Evolutionary conservation across 2,113 vertebrate genomes (phyloP), one percentile per base, ranked within the genome.

Genomic region (Perca schrenkii): DNA sequence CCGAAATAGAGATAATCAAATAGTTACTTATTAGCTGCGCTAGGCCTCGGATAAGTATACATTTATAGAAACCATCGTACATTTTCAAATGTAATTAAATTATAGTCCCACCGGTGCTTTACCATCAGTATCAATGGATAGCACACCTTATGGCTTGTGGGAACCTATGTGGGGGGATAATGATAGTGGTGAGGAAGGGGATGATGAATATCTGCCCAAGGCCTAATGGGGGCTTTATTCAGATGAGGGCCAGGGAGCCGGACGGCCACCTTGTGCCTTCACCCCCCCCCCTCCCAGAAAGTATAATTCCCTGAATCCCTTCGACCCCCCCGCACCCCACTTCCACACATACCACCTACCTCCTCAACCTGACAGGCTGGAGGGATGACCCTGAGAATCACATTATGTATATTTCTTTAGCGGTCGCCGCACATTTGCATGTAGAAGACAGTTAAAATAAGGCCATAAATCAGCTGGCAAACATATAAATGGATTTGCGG

Each of bases 391-490:
- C 94, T 94, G 94, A 94, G 93, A 95, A 94, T 95, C 93, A 88
- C 93, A 95, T 95, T 94, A 95, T 95, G 94, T 94, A 94, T 94
- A 95, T 95, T 95, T 93, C 91, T 90, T 89, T 91, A 94, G 93
- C 91, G 52, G 85, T 87, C 85, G 79, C 83, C n/a, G 73, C 57
- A 52, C 90, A 95, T 95, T 95, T 94, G 94, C 94, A 95, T 95
- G 94, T 93, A 89, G 94, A 91, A 94, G 95, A 95, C 94, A 95
- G 93, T 94, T 95, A 94, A 94, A 95, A 95, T 95, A 95, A 95
- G 92, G 92, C 92, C 92, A 94, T 95, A 95, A 95, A 95, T 95
- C 95, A 95, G 92, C 76, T 12, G 90, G 90, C 90, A 92, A 94
- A 95, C 94, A 91, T 94, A 94, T 95, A 95, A 95, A 94, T 94